phyloP scores from a whole-genome alignment of 2,113 vertebrate species.

The Edolisoma coerulescens region DNA sequence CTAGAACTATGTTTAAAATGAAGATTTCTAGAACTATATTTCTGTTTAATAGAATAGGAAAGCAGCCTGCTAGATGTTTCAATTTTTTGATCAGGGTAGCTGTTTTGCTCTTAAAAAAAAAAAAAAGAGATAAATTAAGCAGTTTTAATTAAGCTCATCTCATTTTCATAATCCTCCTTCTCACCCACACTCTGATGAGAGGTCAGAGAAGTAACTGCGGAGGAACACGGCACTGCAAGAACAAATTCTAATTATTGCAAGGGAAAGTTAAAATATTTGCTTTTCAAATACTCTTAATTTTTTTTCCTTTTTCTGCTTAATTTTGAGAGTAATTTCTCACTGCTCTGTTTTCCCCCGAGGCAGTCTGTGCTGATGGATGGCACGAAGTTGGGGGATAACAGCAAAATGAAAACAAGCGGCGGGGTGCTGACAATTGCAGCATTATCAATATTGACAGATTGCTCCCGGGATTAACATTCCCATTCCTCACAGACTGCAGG shows the following conservation, averaged over 20 bases:
- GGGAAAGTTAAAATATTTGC: neutral
- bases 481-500: neutral
- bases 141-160: slow-evolving; percentile 44
- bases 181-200: slow-evolving; percentile 17
- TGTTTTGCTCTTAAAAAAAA: neutral
- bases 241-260: slow-evolving; percentile 1
- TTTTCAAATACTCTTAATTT: neutral
- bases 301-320: neutral
- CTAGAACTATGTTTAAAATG: neutral
- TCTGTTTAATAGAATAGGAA: neutral
- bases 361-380: neutral
- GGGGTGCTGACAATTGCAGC: neutral
- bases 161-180: slow-evolving; percentile 32
- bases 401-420: neutral
- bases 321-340: neutral
- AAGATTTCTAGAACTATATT: neutral
- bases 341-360: neutral
- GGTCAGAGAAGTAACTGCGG: neutral
- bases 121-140: neutral
- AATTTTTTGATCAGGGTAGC: neutral
- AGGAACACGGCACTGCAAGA: neutral
- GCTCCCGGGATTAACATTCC: neutral
- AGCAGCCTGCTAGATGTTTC: neutral
- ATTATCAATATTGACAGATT: neutral
- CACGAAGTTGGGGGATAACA: neutral